Evolutionary conservation across 2,888 invertebrate species (phyloP), one percentile per base, ranked within the genome.

Genomic region (Glyphotaelius pellucidus): DNA sequence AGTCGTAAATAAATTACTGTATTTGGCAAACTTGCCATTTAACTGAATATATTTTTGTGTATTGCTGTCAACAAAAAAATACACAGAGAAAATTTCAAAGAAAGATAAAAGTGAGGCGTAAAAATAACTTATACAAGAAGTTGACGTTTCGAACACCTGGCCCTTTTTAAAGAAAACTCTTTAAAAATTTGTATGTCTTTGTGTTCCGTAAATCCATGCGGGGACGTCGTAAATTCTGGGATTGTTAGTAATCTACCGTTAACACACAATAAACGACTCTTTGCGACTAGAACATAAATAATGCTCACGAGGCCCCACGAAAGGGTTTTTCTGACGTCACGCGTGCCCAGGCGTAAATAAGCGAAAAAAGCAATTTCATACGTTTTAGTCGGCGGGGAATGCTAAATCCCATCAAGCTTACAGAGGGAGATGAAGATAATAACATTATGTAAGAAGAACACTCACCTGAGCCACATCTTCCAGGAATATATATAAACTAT

Each of bases 191-290:
- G 88, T 89, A 38, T 86, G 25, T 79, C 88, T 79, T 89, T 31
- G 88, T 38, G 32, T 89, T 12, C n/a, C 14, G 88, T 52, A 89
- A 79, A n/a, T 47, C 42, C 86, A 86, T 30, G 19, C 42, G 9
- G 35, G 88, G 79, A 89, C 9, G 88, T 89, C 88, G 88, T 89
- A 89, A 89, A 89, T 89, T 89, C 79, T 35, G 80, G 80, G 88
- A 80, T 89, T 89, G 67, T 89, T 89, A 35, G 88, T 89, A 89
- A 89, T 89, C 79, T 79, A 79, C 88, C 88, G 42, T 86, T 52
- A 89, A 89, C 88, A 79, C 42, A 47, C 47, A 86, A 86, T 47
- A 86, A 86, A 35, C 88, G 88, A 89, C 79, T 88, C 67, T 86
- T 86, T 86, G 86, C 86, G 35, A 67, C 67, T 67, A 31, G 87